phyloP scores from a whole-genome alignment of 2,113 vertebrate genomes.

The Pluvialis apricaria region DNA sequence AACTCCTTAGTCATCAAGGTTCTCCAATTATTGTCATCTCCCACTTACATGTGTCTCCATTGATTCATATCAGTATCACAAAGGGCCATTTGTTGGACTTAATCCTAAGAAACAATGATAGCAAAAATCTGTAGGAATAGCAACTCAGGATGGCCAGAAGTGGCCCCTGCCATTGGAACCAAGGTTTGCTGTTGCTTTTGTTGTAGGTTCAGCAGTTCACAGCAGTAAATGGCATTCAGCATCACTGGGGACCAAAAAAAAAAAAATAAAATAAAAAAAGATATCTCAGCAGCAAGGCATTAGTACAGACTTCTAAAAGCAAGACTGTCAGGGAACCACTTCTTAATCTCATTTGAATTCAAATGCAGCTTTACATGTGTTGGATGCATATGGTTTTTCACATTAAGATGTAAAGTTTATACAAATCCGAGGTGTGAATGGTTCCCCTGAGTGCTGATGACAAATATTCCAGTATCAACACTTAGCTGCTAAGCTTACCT shows the following conservation, averaged over 20 bases:
- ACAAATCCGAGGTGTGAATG: constrained; percentile 40
- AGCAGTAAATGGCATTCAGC: background rate
- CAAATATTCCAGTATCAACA: constrained; percentile 55
- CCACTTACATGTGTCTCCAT: background rate
- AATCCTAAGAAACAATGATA: background rate
- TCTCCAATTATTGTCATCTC: constrained; percentile 7
- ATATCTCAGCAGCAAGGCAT: background rate
- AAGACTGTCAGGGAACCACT: constrained; percentile 25
- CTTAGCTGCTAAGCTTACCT: constrained; percentile 54
- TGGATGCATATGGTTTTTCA: constrained; percentile 51
- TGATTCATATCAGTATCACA: background rate
- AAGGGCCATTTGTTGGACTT: background rate
- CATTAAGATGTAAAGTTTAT: constrained; percentile 61
- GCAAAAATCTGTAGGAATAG: background rate
- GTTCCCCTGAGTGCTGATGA: constrained; percentile 54
- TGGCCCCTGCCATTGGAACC: background rate
- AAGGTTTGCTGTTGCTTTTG: constrained; percentile 4
- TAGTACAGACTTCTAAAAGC: constrained; percentile 13
- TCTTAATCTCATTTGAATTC: constrained; percentile 62
- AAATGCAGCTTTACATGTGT: constrained; percentile 50
- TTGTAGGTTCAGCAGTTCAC: background rate
- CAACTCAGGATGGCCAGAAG: background rate
- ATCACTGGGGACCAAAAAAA: background rate
- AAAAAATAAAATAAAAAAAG: background rate
- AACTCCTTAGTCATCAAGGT: constrained; percentile 30